phyloP scores from a whole-genome alignment of 2,888 invertebrate genomes.

The Amphiduros pacificus region DNA sequence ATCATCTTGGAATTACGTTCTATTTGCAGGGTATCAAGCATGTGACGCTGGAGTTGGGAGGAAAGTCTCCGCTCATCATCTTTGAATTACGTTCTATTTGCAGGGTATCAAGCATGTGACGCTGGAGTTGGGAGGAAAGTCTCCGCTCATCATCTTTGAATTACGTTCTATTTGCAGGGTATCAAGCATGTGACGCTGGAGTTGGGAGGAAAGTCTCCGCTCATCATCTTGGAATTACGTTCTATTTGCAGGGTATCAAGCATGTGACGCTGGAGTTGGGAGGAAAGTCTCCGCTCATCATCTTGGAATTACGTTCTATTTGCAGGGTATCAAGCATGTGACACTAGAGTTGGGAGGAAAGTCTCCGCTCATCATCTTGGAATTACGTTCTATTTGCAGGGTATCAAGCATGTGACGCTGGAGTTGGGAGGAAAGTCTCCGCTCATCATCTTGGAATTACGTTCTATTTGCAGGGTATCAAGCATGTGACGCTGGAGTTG shows the following conservation, averaged over 20 bases:
- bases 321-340: constrained; percentile 35
- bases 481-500: constrained; percentile 62
- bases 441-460: constrained; percentile 64
- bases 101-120: constrained; percentile 51
- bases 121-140: constrained; percentile 66
- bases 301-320: constrained; percentile 61
- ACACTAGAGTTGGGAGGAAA: constrained; percentile 66
- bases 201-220: constrained; percentile 65
- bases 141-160: constrained; percentile 64
- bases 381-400: constrained; percentile 28
- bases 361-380: constrained; percentile 64
- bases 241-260: constrained; percentile 3
- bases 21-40: constrained; percentile 6
- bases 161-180: background rate
- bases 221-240: constrained; percentile 65
- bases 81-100: constrained; percentile 58
- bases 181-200: constrained; percentile 61
- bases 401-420: constrained; percentile 56
- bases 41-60: constrained; percentile 65
- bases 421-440: constrained; percentile 67
- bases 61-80: constrained; percentile 65
- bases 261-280: constrained; percentile 64
- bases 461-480: constrained; percentile 3
- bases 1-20: constrained; percentile 63
- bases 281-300: constrained; percentile 65